Conservation (phyloP, 2,888 invertebrate species). For the Xestia xanthographa region DNA sequence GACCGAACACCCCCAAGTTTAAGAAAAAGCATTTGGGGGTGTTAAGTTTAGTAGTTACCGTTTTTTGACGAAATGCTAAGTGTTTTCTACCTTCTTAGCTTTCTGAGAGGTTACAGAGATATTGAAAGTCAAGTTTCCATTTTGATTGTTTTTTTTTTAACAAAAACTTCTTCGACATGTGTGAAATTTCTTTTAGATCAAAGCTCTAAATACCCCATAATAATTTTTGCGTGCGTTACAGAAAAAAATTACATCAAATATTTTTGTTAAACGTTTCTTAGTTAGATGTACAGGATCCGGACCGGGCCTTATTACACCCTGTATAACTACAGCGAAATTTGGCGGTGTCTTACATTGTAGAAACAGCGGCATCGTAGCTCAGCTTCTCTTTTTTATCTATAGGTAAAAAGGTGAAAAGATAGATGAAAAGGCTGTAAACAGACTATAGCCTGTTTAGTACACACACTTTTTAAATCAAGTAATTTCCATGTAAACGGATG, state of each 20-base stretch:
- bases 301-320: not conserved
- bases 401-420: too few relatives aligned
- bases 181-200: not conserved
- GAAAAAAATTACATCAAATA: not conserved
- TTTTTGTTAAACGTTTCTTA: not conserved
- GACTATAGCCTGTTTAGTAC: too few relatives aligned
- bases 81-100: not conserved
- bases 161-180: not conserved
- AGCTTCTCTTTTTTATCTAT: too few relatives aligned
- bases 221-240: not conserved
- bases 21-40: not conserved
- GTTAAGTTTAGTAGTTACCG: not conserved
- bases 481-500: not conserved
- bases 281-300: not conserved
- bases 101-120: not conserved
- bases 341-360: not conserved
- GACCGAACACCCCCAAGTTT: not conserved
- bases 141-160: not conserved
- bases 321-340: not conserved
- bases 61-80: not conserved
- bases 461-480: not conserved
- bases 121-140: not conserved
- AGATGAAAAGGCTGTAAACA: too few relatives aligned
- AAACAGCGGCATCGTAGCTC: not conserved
- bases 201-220: not conserved